These are phyloP conservation scores for Formica exsecta DNA, from an alignment of 1,140 invertebrate species.

Conservation along the genomic window DNA sequence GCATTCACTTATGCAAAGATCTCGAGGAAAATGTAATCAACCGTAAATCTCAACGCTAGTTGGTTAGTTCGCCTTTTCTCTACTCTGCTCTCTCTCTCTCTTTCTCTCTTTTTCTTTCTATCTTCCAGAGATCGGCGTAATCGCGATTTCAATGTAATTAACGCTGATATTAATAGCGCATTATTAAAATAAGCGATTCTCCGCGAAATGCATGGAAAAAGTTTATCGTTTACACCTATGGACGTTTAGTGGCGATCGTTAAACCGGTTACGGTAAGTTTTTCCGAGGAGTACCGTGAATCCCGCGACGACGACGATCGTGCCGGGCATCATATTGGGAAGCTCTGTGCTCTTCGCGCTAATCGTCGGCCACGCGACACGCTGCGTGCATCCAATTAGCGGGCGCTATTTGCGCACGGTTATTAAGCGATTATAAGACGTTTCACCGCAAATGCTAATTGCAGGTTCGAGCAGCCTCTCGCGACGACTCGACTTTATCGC, in stretches of 20 bases:
- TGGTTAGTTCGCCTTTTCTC: slow-evolving; percentile 39
- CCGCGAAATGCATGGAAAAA: slow-evolving; percentile 22
- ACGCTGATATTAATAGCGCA: slow-evolving; percentile 7
- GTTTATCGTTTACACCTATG: slow-evolving; percentile 42
- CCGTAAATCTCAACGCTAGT: slow-evolving; percentile 37
- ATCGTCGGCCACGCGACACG: slow-evolving; percentile 35
- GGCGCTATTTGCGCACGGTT: slow-evolving; percentile 50
- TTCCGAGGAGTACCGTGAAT: not conserved
- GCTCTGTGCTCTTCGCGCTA: slow-evolving; percentile 6
- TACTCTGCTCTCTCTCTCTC: not conserved
- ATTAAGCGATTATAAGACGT: slow-evolving; percentile 66
- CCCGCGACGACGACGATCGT: not conserved
- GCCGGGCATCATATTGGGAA: slow-evolving; percentile 28
- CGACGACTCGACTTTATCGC: slow-evolving; percentile 50
- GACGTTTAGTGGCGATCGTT: slow-evolving; percentile 37
- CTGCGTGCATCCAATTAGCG: slow-evolving; percentile 52
- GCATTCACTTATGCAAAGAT: slow-evolving; percentile 49
- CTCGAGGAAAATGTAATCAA: slow-evolving; percentile 49
- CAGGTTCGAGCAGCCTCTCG: slow-evolving; percentile 38
- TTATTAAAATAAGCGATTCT: slow-evolving; percentile 25
- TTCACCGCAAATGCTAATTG: slow-evolving; percentile 56
- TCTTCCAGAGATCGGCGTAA: not conserved
- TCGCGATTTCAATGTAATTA: slow-evolving; percentile 21
- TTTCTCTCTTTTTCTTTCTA: not conserved
- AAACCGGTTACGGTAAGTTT: slow-evolving; percentile 44